phyloP scores from a whole-genome alignment of 2,888 invertebrate species.

The Melolontha melolontha region DNA sequence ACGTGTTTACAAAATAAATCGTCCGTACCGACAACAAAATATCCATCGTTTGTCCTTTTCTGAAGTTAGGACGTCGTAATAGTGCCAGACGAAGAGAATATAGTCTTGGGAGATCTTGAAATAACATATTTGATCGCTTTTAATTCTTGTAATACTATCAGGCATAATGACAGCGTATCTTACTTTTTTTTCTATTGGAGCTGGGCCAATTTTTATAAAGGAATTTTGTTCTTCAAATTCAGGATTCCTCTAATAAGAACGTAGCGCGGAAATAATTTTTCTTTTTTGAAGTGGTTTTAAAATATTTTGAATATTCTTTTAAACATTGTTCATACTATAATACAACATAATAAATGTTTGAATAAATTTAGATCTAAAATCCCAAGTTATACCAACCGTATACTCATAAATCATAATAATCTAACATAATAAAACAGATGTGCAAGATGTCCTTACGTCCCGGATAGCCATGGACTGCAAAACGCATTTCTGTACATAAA shows the following conservation, averaged over 20 bases:
- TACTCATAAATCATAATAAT: too few relatives aligned
- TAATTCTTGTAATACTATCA: conserved; percentile 36
- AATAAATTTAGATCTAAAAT: too few relatives aligned
- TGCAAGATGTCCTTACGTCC: too few relatives aligned
- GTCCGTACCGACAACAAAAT: conserved; percentile 35
- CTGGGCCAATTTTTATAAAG: conserved; percentile 34
- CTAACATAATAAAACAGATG: too few relatives aligned
- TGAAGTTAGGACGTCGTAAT: background rate
- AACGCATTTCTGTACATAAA: too few relatives aligned
- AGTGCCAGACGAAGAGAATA: conserved; percentile 11
- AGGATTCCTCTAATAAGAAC: background rate
- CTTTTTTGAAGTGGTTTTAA: too few relatives aligned
- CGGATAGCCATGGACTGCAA: too few relatives aligned
- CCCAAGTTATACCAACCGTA: too few relatives aligned
- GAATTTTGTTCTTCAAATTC: conserved; percentile 25
- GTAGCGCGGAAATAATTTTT: conserved; percentile 22
- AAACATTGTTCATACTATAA: too few relatives aligned
- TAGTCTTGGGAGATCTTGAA: conserved; percentile 4
- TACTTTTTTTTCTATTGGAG: conserved; percentile 23
- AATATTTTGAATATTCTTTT: too few relatives aligned
- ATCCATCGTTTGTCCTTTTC: conserved; percentile 4
- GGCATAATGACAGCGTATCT: conserved; percentile 36
- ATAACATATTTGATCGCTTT: conserved; percentile 32
- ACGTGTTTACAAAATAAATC: conserved; percentile 40
- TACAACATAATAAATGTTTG: too few relatives aligned